Evolutionary conservation across 2,113 vertebrate species (phyloP), one percentile per base, ranked within the genome.

Genomic region (Periophthalmodon schlosseri): DNA sequence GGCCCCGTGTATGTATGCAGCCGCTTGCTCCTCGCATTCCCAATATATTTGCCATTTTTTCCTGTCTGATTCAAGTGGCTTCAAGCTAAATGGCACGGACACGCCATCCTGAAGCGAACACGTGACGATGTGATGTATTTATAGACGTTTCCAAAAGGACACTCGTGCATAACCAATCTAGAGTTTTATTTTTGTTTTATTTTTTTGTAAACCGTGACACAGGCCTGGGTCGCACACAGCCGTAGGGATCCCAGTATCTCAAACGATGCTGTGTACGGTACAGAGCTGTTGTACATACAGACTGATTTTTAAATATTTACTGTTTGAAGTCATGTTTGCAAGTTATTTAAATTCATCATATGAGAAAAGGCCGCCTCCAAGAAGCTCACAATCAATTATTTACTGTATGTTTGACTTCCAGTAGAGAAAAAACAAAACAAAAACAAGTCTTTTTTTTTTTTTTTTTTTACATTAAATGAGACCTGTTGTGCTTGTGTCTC

Each of bases 21-120:
- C 11, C 72, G 39, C 60, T 63, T 9, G 60, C 52, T 61, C 64
- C 60, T 73, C 70, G 12, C 16, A 63, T 76, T 69, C 28, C 68
- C 54, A 69, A 66, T 65, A 21, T 69, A 60, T 63, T 49, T 68
- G 60, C 21, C 20, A 23, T 14, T 11, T 70, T 28, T 74, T 70
- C 75, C 79, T 46, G 23, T 63, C 33, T 58, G 2, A 8, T 11
- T 63, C 7, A 21, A 67, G 34, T n/a, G 52, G 8, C 58, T 24
- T 28, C 47, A 50, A 66, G 28, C 24, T 39, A 65, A 73, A 69
- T 28, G 0, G 14, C 47, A 21, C 21, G 9, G 3, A n/a, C n/a
- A 54, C 68, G 65, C 21, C 14, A 70, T 23, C 33, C 44, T 68
- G 24, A 36, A 2, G 20, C 28, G 34, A 7, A 23, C 56, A 21